phyloP scores from a whole-genome alignment of 1,140 invertebrate species.

The Drosophila busckii region DNA sequence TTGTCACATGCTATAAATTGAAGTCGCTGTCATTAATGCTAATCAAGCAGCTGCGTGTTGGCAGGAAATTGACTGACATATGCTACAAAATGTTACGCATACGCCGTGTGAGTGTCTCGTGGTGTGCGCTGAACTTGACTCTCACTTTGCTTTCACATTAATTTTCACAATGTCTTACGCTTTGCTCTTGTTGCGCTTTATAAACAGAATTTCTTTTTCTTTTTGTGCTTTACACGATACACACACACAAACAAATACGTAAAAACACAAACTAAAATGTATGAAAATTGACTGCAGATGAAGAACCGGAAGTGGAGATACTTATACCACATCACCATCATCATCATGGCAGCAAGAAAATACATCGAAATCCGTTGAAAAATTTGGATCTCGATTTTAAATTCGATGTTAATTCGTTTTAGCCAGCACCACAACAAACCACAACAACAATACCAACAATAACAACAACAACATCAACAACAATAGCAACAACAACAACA shows the following conservation, averaged over 20 bases:
- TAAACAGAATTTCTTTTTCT: too few species aligned
- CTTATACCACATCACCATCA: slow-evolving; percentile 78
- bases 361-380: slow-evolving; percentile 75
- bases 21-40: slow-evolving; percentile 36
- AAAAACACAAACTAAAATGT: slow-evolving; percentile 7
- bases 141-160: slow-evolving; percentile 48
- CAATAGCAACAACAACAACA: slow-evolving; percentile 38
- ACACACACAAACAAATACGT: slow-evolving; percentile 22
- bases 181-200: slow-evolving; percentile 13
- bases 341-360: slow-evolving; percentile 77
- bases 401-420: slow-evolving; percentile 79
- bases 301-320: slow-evolving; percentile 69
- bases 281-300: slow-evolving; percentile 35
- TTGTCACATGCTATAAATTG: not conserved
- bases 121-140: slow-evolving; percentile 36
- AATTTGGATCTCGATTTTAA: slow-evolving; percentile 78
- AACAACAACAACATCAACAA: slow-evolving; percentile 34
- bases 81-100: slow-evolving; percentile 53
- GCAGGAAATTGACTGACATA: slow-evolving; percentile 52
- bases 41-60: slow-evolving; percentile 45
- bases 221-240: slow-evolving; percentile 9
- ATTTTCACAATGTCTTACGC: slow-evolving; percentile 17
- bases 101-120: slow-evolving; percentile 30
- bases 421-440: slow-evolving; percentile 42
- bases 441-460: slow-evolving; percentile 43